Evolutionary conservation across 2,113 vertebrate species (phyloP).

Genomic region (Oryzias celebensis): DNA sequence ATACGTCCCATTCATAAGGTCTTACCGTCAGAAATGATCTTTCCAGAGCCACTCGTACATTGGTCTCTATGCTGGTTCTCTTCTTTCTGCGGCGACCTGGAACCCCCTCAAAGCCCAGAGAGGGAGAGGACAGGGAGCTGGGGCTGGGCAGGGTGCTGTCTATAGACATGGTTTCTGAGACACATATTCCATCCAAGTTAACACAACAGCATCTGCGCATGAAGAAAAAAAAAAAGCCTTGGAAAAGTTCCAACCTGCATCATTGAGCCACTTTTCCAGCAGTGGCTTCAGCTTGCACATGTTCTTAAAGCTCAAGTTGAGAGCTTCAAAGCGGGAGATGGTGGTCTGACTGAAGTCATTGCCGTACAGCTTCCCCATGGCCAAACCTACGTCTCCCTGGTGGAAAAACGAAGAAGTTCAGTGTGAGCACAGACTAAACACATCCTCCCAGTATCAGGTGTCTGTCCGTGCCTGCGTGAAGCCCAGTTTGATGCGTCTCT

Average conservation of each 20-base stretch:
- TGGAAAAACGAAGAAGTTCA: constrained; percentile 3
- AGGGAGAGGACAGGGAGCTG: constrained; percentile 85
- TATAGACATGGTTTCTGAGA: constrained; percentile 90
- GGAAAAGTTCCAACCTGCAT: constrained; percentile 79
- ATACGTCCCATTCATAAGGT: neutral
- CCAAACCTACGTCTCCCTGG: constrained; percentile 90
- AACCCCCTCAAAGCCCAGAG: constrained; percentile 86
- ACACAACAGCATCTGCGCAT: neutral
- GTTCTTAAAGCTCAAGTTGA: constrained; percentile 95
- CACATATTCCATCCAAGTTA: constrained; percentile 20
- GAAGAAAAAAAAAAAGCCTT: neutral
- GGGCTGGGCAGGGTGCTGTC: constrained; percentile 90
- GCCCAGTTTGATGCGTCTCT: constrained; percentile 91
- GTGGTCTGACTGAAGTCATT: constrained; percentile 96
- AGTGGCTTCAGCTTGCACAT: constrained; percentile 96
- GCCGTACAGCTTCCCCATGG: constrained; percentile 93
- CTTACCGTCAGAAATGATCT: constrained; percentile 88
- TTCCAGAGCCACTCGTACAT: constrained; percentile 91
- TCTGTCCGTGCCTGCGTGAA: constrained; percentile 85
- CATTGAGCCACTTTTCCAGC: constrained; percentile 92
- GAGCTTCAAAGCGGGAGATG: constrained; percentile 93
- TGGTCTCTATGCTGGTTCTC: constrained; percentile 95
- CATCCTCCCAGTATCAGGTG: neutral
- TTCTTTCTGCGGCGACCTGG: constrained; percentile 91
- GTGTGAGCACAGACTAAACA: neutral